Evolutionary conservation across 1,140 invertebrate species (phyloP).

Genomic region (Spodoptera frugiperda): DNA sequence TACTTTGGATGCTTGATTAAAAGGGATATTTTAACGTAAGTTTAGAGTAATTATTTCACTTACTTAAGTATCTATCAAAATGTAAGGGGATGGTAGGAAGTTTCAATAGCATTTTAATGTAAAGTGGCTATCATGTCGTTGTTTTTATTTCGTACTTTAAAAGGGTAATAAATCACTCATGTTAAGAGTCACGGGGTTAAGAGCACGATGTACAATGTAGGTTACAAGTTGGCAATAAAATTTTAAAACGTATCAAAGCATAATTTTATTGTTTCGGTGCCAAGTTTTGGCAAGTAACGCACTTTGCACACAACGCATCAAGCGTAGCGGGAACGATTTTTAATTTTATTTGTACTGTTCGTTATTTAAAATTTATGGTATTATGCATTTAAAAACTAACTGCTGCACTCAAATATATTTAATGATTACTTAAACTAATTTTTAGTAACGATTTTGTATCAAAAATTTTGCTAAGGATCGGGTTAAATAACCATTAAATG

Average conservation of each 20-base stretch:
- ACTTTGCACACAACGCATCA: background rate
- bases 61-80: background rate
- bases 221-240: conserved; percentile 24
- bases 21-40: no score
- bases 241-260: conserved; percentile 3
- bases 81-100: background rate
- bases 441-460: no score
- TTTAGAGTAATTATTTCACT: no score
- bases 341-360: conserved; percentile 12
- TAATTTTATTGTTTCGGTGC: conserved; percentile 22
- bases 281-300: conserved; percentile 8
- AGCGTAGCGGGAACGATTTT: background rate
- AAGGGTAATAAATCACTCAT: background rate
- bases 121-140: no score
- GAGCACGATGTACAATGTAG: conserved; percentile 20
- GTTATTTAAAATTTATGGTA: background rate
- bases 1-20: background rate
- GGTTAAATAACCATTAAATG: no score
- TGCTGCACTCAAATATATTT: no score
- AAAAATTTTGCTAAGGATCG: no score
- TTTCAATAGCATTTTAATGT: background rate
- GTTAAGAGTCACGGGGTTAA: background rate
- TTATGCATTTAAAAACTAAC: no score
- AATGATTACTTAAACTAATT: no score
- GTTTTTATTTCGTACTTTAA: no score